A percentile compares a stretch with the other conserved stretches of the same genome.
phyloP scores from a whole-genome alignment of 2,888 invertebrate genomes.

The Chromoteleia sp. region DNA sequence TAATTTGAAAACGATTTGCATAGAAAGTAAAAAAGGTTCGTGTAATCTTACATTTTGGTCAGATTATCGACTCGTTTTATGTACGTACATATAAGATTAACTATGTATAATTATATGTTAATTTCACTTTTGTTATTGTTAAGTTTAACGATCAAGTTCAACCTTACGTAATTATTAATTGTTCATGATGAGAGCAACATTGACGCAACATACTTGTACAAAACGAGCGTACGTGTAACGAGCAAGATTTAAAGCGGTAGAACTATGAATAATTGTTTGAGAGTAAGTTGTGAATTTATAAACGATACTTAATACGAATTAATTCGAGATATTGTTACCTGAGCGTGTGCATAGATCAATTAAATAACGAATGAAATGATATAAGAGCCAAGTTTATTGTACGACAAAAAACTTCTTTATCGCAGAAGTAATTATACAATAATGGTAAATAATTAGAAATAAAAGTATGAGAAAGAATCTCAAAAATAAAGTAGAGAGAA shows the following conservation, averaged over 20 bases:
- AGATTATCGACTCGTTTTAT: slow-evolving; percentile 38
- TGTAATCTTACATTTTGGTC: slow-evolving; percentile 3
- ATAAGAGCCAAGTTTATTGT: slow-evolving; percentile 46
- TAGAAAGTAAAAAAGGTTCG: not conserved
- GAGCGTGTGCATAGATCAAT: slow-evolving; percentile 63
- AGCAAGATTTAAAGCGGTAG: slow-evolving; percentile 45
- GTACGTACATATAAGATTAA: not conserved
- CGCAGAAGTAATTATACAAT: slow-evolving; percentile 55
- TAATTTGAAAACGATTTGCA: slow-evolving; percentile 5
- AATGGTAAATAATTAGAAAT: slow-evolving; percentile 45
- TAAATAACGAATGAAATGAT: slow-evolving; percentile 44
- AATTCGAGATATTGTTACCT: slow-evolving; percentile 67
- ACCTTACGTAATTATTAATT: too few relatives aligned
- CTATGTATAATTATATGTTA: too few relatives aligned
- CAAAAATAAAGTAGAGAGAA: slow-evolving; percentile 13
- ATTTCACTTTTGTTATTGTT: not conserved
- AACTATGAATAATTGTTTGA: slow-evolving; percentile 50
- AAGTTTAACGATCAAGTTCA: too few relatives aligned
- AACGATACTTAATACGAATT: slow-evolving; percentile 64
- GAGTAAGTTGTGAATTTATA: slow-evolving; percentile 62
- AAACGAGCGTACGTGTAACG: slow-evolving; percentile 52
- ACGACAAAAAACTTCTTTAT: slow-evolving; percentile 43
- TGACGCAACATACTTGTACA: slow-evolving; percentile 47
- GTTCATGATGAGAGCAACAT: too few relatives aligned
- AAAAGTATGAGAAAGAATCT: slow-evolving; percentile 32